phyloP scores from a whole-genome alignment of 2,888 invertebrate genomes.

The Epinotia bilunana region DNA sequence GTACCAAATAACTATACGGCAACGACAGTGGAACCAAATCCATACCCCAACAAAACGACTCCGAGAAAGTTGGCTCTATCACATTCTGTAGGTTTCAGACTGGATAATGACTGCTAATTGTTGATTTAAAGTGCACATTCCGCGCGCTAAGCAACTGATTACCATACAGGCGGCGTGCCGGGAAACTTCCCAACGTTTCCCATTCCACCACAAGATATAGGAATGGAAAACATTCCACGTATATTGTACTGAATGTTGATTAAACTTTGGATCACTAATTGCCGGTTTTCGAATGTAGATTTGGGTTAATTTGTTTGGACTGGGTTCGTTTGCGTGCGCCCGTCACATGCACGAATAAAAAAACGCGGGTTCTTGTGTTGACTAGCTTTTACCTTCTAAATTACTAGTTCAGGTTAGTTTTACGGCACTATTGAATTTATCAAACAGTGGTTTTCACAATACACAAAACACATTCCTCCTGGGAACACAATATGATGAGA shows the following conservation, averaged over 20 bases:
- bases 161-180: conserved; percentile 63
- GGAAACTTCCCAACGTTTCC: conserved; percentile 73
- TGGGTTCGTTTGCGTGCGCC: conserved; percentile 18
- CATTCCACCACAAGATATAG: conserved; percentile 60
- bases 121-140: conserved; percentile 63
- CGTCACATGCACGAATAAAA: conserved; percentile 8
- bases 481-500: conserved; percentile 36
- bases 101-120: conserved; percentile 69
- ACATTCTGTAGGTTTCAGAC: conserved; percentile 66
- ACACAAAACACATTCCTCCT: conserved; percentile 24
- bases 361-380: conserved; percentile 4
- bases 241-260: conserved; percentile 43
- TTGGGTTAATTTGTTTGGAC: conserved; percentile 34
- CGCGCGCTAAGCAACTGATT: conserved; percentile 72
- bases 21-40: conserved; percentile 54
- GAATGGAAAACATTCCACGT: conserved; percentile 26
- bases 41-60: conserved; percentile 58
- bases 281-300: conserved; percentile 16
- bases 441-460: conserved; percentile 24
- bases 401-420: conserved; percentile 18
- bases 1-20: background rate
- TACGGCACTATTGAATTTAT: conserved; percentile 28
- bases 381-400: background rate
- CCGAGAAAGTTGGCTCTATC: conserved; percentile 66
- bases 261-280: conserved; percentile 27